Evolutionary conservation across 2,888 invertebrate genomes (phyloP), one percentile per base, ranked within the genome.

Genomic region (Macrosiphum euphorbiae): DNA sequence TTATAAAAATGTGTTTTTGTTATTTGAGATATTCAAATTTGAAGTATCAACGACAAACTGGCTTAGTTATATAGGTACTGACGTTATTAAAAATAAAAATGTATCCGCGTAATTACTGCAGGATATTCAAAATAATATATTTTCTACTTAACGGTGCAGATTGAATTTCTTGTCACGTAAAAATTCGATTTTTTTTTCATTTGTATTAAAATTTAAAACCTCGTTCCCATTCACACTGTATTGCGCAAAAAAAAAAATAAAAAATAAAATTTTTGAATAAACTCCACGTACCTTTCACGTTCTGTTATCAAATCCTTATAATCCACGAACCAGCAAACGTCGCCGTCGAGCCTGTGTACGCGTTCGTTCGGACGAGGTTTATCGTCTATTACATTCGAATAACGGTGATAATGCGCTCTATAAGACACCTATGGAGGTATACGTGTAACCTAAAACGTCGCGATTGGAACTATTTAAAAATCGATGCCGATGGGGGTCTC

Each of bases 241-340:
- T 85, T 85, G 13, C n/a, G n/a, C 67, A 67, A n/a, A n/a, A n/a
- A 16, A n/a, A 67, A 67, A n/a, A 67, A n/a, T n/a, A n/a, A 41
- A 24, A 78, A 35, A 84, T 24, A 28, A 7, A 52, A n/a, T 47
- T 78, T 78, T 88, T 52, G n/a, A 87, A 87, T 16, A 85, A 85
- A 85, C 41, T 88, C 20, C n/a, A 52, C 52, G 52, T 50, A 88
- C 87, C 87, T 88, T 88, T 52, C 2, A n/a, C 87, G 50, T 88
- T 88, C n/a, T 47, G 67, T 78, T 78, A 35, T 20, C 11, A 4
- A 50, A n/a, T 87, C 47, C 20, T 87, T 87, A n/a, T 87, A n/a
- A 87, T 50, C 44, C n/a, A 50, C 44, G 16, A 50, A 50, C 50
- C 28, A 28, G 16, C n/a, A 50, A 87, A 50, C n/a, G 47, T 44